phyloP scores from a whole-genome alignment of 2,888 invertebrate species.

The Bursaphelenchus okinawaensis region DNA sequence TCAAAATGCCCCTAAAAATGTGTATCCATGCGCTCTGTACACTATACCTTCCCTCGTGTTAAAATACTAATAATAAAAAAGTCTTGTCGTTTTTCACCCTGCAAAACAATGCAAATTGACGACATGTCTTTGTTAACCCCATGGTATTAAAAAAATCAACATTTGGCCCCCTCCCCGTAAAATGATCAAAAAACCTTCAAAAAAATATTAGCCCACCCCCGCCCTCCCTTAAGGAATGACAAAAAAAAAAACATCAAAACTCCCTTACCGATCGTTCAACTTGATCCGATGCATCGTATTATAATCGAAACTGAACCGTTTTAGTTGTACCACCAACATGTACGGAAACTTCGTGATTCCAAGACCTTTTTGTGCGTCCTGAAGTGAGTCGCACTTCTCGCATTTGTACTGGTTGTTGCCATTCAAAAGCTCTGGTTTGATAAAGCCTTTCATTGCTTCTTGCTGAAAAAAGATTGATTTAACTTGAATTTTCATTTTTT shows the following conservation, averaged over 20 bases:
- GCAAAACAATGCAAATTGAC: too few relatives aligned
- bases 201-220: neutral
- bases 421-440: conserved; percentile 76
- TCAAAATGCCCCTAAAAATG: too few relatives aligned
- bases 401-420: conserved; percentile 81
- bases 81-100: too few relatives aligned
- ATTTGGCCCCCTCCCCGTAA: neutral
- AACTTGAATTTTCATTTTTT: too few relatives aligned
- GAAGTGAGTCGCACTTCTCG: conserved; percentile 77
- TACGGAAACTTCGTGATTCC: conserved; percentile 81
- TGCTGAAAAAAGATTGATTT: conserved; percentile 66
- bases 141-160: neutral
- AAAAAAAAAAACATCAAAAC: neutral
- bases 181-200: too few relatives aligned
- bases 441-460: conserved; percentile 76
- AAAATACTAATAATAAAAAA: too few relatives aligned
- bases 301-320: conserved; percentile 83
- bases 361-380: conserved; percentile 81
- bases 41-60: too few relatives aligned
- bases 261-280: conserved; percentile 74
- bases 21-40: too few relatives aligned
- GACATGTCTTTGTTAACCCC: too few relatives aligned
- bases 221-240: neutral
- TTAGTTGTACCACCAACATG: conserved; percentile 76
- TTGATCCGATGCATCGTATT: conserved; percentile 77